These are phyloP conservation scores for Anas platyrhynchos DNA, from an alignment of 2,113 vertebrate genomes.

Conservation along the genomic window DNA sequence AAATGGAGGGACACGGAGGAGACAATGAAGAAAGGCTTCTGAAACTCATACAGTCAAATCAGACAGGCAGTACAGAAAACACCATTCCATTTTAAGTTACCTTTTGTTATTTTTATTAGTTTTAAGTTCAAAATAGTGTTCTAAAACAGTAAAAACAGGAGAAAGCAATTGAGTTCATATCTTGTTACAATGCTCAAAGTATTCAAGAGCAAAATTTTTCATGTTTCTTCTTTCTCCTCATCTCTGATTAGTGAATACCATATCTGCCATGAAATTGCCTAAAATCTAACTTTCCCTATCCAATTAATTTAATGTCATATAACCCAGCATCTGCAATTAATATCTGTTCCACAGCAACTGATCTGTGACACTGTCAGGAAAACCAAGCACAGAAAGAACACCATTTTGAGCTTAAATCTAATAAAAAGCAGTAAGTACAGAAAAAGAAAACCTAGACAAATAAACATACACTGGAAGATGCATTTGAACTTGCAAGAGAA, in stretches of 20 bases:
- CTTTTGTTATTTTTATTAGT: background rate
- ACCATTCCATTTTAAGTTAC: background rate
- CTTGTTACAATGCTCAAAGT: background rate
- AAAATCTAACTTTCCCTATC: background rate
- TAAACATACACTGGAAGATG: background rate
- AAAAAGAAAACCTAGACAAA: background rate
- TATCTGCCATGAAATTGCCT: background rate
- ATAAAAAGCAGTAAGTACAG: background rate
- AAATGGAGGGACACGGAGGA: background rate
- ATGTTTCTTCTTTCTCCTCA: background rate
- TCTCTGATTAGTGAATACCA: background rate
- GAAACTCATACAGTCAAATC: background rate
- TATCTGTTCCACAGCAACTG: background rate
- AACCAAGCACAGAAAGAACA: background rate
- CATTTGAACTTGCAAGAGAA: background rate
- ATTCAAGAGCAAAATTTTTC: background rate
- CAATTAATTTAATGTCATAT: background rate
- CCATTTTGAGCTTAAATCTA: background rate
- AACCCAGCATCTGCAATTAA: background rate
- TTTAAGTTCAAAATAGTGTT: too few relatives aligned
- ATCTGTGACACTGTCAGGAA: background rate
- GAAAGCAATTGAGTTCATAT: background rate
- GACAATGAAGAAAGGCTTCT: background rate
- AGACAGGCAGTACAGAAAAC: background rate
- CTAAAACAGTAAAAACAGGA: background rate